Percentiles rank a stretch among this genome's conserved stretches.
phyloP scores from a whole-genome alignment of 2,113 vertebrate species.

The Apteryx owenii region DNA sequence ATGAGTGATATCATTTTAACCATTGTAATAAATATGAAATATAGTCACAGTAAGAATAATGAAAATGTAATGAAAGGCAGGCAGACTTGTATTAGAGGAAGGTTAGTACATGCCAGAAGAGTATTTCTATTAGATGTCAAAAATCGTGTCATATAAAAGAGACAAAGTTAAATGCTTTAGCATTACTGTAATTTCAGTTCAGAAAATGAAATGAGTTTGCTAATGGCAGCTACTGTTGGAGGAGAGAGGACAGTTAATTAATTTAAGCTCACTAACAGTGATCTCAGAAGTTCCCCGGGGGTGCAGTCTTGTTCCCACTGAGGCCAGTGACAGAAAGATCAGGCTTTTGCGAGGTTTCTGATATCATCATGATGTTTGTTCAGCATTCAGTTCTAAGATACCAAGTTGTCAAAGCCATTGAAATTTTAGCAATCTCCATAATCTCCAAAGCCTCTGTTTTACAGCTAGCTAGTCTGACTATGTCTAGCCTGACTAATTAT shows the following conservation, averaged over 20 bases:
- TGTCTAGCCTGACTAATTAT: not conserved
- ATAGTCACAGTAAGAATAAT: constrained; percentile 42
- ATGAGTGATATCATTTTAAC: constrained; percentile 44
- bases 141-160: constrained; percentile 34
- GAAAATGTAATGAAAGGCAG: constrained; percentile 27
- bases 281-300: not conserved
- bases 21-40: constrained; percentile 57
- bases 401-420: not conserved
- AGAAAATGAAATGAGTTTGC: constrained; percentile 18
- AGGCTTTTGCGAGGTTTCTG: not conserved
- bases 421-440: constrained; percentile 21
- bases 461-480: not conserved
- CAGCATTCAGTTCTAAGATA: not conserved
- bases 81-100: constrained; percentile 21
- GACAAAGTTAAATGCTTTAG: constrained; percentile 30
- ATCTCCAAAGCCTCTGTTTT: constrained; percentile 15
- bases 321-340: not conserved
- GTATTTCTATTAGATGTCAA: constrained; percentile 38
- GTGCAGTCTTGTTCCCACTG: not conserved
- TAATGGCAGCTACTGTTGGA: constrained; percentile 28
- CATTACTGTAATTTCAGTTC: constrained; percentile 35
- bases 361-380: not conserved
- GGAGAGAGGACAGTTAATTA: constrained; percentile 12
- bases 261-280: not conserved
- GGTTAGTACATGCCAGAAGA: constrained; percentile 16